Evolutionary conservation across 2,888 invertebrate species (phyloP), one percentile per base, ranked within the genome.

Genomic region (Halictus ligatus): DNA sequence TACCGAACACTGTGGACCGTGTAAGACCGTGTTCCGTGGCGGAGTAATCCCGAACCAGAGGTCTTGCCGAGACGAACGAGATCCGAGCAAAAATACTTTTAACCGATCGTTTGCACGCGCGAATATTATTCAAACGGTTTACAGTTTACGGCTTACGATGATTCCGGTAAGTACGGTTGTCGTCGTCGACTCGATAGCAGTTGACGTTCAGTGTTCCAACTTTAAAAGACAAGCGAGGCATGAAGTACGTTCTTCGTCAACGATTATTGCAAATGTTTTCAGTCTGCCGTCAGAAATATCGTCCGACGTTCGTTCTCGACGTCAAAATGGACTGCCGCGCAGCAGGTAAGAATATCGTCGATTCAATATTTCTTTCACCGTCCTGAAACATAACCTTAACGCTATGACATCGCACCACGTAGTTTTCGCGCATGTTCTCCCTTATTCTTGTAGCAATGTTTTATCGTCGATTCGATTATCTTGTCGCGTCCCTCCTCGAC

Each of bases 271-370:
- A 74, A 75, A 13, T 54, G 54, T 89, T 94, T 93, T 73, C 90
- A 95, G 95, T 93, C 93, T 73, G 92, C 92, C 18, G 91, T 92
- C 72, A 93, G 92, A 80, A 92, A 90, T 83, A 88, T 94, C 71
- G 90, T 88, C 40, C 93, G 93, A 80, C 95, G 95, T 43, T 93
- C 94, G 60, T 95, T 95, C 83, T 95, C 95, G 72, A 95, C 95
- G 46, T 94, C 95, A 80, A 94, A 92, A 94, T 95, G 94, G 91
- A 91, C 91, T 58, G 91, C 94, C 6, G 94, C 94, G 78, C 95
- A 95, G 92, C 94, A 95, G 94, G 95, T 95, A 85, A 91, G 85
- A 80, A 80, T 12, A 40, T 72, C 2, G 5, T 74, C 15, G 18
- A 78, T n/a, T 29, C 67, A 40, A 29, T 29, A 10, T 35, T 35